Evolutionary conservation across 2,888 invertebrate species (phyloP).

Genomic region (Uloborus plumipes): DNA sequence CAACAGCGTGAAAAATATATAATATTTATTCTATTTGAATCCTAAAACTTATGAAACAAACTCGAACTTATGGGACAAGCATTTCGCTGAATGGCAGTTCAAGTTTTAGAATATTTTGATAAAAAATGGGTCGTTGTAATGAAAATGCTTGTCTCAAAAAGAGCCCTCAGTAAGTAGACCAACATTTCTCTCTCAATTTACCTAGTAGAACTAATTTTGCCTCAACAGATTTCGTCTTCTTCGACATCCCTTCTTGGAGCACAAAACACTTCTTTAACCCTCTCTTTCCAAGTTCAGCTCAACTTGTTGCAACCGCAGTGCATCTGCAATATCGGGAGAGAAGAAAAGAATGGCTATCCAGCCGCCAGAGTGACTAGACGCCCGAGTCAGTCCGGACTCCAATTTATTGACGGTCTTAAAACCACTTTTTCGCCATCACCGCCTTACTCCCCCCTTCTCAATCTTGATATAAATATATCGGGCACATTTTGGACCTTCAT

Average conservation of each 20-base stretch:
- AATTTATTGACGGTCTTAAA: conserved; percentile 64
- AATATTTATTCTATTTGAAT: too few relatives aligned
- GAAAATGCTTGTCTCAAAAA: too few relatives aligned
- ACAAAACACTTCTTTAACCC: background rate
- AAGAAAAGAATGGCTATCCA: background rate
- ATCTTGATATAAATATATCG: conserved; percentile 59
- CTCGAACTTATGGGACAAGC: too few relatives aligned
- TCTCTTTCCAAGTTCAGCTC: background rate
- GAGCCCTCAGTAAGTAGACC: too few relatives aligned
- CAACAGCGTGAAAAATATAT: too few relatives aligned
- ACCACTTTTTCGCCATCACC: conserved; percentile 54
- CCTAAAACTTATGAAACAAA: too few relatives aligned
- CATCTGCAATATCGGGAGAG: conserved; percentile 15
- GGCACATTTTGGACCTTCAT: conserved; percentile 55
- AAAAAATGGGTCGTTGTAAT: too few relatives aligned
- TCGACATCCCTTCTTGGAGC: too few relatives aligned
- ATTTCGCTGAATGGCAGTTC: too few relatives aligned
- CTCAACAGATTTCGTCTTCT: too few relatives aligned
- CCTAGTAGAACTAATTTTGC: background rate
- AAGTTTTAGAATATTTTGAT: too few relatives aligned
- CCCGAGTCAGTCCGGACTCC: conserved; percentile 39
- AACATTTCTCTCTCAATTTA: too few relatives aligned
- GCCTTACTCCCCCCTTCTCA: conserved; percentile 14
- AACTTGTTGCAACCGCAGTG: conserved; percentile 57
- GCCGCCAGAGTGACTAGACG: conserved; percentile 50